These are phyloP conservation scores for Denticeps clupeoides DNA, from an alignment of 2,797 vertebrate genomes.

Conservation along the genomic window DNA sequence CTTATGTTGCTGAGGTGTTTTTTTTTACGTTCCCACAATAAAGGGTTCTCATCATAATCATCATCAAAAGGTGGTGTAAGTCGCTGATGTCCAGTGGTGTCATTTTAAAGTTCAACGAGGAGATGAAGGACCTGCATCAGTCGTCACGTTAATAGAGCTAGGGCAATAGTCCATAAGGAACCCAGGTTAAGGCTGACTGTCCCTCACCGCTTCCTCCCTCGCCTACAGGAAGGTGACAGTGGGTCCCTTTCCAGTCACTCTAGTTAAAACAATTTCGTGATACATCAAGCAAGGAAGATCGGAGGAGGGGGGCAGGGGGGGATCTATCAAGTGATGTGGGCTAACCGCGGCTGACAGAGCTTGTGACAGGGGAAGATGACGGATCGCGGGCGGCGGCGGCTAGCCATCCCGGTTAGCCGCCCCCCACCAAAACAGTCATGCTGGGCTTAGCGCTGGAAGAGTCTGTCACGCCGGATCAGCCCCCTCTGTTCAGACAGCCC, in stretches of 20 bases:
- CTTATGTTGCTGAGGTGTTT: too few species aligned
- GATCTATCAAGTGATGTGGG: constrained; percentile 24
- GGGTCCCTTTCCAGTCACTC: constrained; percentile 16
- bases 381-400: neutral
- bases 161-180: neutral
- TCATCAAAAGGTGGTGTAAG: too few species aligned
- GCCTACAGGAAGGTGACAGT: constrained; percentile 33
- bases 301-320: neutral
- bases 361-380: constrained; percentile 10
- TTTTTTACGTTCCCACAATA: too few species aligned
- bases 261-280: constrained; percentile 28
- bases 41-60: too few species aligned
- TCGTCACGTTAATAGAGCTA: too few species aligned
- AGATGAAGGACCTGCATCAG: too few species aligned
- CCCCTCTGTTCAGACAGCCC: constrained; percentile 14
- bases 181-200: neutral
- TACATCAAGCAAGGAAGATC: constrained; percentile 21
- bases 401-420: neutral
- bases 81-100: too few species aligned
- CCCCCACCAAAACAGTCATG: neutral
- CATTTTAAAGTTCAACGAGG: too few species aligned
- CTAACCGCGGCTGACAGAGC: constrained; percentile 20
- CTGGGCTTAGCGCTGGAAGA: constrained; percentile 8
- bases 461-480: constrained; percentile 20
- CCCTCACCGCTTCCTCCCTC: constrained; percentile 4